Conservation (phyloP, 2,888 invertebrate species). For the Lepidocyrtoides sp. region DNA sequence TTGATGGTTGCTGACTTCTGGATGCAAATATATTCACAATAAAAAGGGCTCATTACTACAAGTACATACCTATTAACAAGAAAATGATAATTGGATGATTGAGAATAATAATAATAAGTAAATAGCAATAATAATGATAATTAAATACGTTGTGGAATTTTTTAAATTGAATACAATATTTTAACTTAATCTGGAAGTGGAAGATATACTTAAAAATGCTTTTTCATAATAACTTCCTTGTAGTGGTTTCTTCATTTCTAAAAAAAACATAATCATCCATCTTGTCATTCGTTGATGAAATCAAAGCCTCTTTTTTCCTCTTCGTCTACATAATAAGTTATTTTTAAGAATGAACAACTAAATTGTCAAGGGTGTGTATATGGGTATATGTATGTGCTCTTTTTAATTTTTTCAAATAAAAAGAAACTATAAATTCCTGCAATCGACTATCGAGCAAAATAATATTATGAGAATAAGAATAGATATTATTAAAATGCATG, state of each 20-base stretch:
- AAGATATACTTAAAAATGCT: conserved; percentile 53
- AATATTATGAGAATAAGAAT: conserved; percentile 7
- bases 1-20: neutral
- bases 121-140: neutral
- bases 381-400: neutral
- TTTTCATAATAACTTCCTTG: conserved; percentile 2
- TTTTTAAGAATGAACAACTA: neutral
- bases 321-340: conserved; percentile 33
- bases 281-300: conserved; percentile 66
- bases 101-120: neutral
- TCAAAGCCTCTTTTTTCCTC: conserved; percentile 65
- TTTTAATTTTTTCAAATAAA: neutral
- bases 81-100: neutral
- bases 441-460: neutral
- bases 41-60: conserved; percentile 29
- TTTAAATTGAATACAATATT: conserved; percentile 73
- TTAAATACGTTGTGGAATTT: conserved; percentile 59
- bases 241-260: conserved; percentile 14
- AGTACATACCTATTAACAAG: conserved; percentile 20
- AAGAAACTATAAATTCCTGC: neutral
- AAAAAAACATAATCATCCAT: conserved; percentile 44
- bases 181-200: conserved; percentile 70
- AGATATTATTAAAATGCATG: neutral
- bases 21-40: conserved; percentile 45
- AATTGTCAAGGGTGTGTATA: neutral